Conservation (phyloP, 2,888 invertebrate species). For the Julus scanicus region DNA sequence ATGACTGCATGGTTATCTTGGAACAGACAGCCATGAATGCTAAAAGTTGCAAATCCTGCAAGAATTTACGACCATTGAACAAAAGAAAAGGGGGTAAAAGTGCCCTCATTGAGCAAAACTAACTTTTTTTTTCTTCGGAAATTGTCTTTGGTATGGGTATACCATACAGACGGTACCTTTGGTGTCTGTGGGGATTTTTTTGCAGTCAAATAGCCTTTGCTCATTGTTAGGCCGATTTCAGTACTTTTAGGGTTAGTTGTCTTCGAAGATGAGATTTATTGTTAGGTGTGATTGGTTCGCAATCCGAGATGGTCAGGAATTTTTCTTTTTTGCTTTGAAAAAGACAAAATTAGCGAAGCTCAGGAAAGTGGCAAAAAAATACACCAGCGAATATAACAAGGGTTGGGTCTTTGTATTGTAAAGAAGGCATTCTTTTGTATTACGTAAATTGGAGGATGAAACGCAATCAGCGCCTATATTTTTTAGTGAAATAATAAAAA, state of each 20-base stretch:
- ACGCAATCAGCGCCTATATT: not conserved
- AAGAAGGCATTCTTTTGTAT: conserved; percentile 28
- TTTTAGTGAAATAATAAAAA: not conserved
- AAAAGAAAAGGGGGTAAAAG: conserved; percentile 14
- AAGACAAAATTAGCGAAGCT: conserved; percentile 10
- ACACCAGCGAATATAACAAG: conserved; percentile 19
- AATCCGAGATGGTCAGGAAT: not conserved
- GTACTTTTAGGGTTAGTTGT: not conserved
- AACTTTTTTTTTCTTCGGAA: not conserved
- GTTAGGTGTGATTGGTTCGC: conserved; percentile 21
- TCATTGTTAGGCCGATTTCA: not conserved
- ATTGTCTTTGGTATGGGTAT: not conserved
- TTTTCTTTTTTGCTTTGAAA: not conserved
- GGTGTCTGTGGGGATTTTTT: conserved; percentile 1
- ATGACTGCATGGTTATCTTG: not conserved
- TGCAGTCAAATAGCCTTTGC: conserved; percentile 25
- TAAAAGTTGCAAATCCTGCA: not conserved
- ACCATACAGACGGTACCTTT: conserved; percentile 3
- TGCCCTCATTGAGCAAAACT: not conserved
- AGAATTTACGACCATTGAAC: conserved; percentile 27
- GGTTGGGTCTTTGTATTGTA: not conserved
- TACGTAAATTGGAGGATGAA: conserved; percentile 33
- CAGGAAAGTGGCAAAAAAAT: not conserved
- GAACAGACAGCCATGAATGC: conserved; percentile 20
- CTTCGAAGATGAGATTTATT: conserved; percentile 33